Evolutionary conservation across 2,113 vertebrate genomes (phyloP), one percentile per base, ranked within the genome.

Genomic region (Spizaetus ornatus): DNA sequence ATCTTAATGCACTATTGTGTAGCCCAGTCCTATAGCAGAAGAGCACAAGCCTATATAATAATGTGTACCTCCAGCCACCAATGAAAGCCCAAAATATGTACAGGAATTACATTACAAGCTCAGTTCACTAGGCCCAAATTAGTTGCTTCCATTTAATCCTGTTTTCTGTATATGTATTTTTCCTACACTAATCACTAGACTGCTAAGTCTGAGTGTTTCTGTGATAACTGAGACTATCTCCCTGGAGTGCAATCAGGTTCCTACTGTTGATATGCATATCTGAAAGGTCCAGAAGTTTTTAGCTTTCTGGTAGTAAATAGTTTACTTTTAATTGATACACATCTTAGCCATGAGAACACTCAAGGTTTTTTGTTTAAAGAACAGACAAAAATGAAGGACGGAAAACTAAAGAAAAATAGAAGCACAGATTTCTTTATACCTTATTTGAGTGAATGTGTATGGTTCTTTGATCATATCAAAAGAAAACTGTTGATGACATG

Each of bases 401-500:
- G 81, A 91, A 95, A 90, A 82, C 80, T 80, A 70, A 88, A 85
- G 47, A 45, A 90, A 96, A 90, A 94, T 50, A 82, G 82, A 91
- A 56, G 70, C 76, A 96, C 95, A 97, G 95, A 95, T 97, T 97
- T 97, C 95, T 97, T 97, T 97, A 96, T 88, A 82, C 90, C 62
- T 95, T 95, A 81, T 96, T 96, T 95, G 95, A 96, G 67, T 91
- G 95, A 97, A 93, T 77, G 77, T 96, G 90, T 95, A 43, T 89
- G 69, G 72, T 95, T 95, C 93, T 96, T 97, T 96, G 80, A 97
- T 96, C 85, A 71, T 91, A 94, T 87, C 90, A 96, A 91, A 94
- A 96, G 93, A 93, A 95, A 97, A 95, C 85, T 95, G 95, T 96
- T 95, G 96, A 92, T 96, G 88, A 96, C 85, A 79, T 67, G 82